Conservation (phyloP, 2,888 invertebrate species). For the Mimumesa dahlbomi region DNA sequence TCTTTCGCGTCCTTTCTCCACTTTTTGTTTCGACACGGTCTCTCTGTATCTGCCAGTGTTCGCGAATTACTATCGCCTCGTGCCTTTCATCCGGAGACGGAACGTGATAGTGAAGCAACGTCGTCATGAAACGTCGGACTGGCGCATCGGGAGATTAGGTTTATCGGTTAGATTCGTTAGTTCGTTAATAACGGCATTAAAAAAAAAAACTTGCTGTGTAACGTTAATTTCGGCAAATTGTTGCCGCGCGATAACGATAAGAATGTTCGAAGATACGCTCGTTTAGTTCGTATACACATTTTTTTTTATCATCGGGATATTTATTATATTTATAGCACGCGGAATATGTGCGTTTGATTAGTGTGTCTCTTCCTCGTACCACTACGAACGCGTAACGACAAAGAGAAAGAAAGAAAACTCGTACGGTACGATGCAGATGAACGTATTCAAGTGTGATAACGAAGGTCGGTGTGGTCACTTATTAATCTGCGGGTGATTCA, state of each 20-base stretch:
- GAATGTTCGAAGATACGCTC: too few species aligned
- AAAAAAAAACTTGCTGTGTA: not conserved
- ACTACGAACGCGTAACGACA: too few species aligned
- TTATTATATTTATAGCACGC: too few species aligned
- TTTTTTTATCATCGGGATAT: too few species aligned
- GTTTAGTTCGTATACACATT: too few species aligned
- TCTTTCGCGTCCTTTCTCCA: constrained; percentile 36
- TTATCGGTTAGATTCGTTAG: not conserved
- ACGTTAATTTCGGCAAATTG: not conserved
- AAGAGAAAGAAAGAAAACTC: too few species aligned
- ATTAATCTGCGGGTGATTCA: too few species aligned
- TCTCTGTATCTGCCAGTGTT: not conserved
- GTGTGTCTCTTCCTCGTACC: too few species aligned
- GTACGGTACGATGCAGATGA: too few species aligned
- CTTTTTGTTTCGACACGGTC: constrained; percentile 13
- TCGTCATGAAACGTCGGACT: not conserved
- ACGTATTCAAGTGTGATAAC: too few species aligned
- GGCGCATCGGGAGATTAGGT: not conserved
- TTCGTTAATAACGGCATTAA: not conserved
- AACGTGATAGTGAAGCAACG: constrained; percentile 1
- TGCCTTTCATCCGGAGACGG: constrained; percentile 12
- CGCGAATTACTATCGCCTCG: constrained; percentile 20
- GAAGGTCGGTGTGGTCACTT: too few species aligned
- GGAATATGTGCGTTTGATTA: too few species aligned
- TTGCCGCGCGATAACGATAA: not conserved